A percentile compares a stretch with the other conserved stretches of the same genome.
These are phyloP conservation scores for Thyatira batis DNA, from an alignment of 2,888 invertebrate species.

Conservation along the genomic window DNA sequence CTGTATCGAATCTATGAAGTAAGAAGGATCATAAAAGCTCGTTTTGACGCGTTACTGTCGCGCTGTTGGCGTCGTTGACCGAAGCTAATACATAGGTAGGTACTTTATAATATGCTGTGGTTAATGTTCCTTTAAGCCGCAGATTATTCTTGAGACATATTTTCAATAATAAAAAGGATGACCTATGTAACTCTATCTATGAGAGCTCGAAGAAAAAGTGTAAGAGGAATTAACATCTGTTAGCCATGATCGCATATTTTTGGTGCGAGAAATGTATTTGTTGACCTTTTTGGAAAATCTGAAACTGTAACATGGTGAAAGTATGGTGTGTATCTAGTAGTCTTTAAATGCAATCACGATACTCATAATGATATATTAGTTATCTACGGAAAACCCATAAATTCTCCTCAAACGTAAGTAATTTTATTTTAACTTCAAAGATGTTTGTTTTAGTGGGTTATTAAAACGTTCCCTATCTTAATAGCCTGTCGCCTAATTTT, in stretches of 20 bases:
- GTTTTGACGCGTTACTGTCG: constrained; percentile 27
- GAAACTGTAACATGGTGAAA: too few species aligned
- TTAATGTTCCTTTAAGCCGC: neutral
- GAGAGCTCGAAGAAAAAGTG: too few species aligned
- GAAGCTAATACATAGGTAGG: constrained; percentile 30
- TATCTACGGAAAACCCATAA: neutral
- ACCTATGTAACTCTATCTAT: too few species aligned
- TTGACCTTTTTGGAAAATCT: too few species aligned
- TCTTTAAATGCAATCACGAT: too few species aligned
- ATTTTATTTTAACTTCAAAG: neutral
- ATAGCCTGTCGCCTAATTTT: constrained; percentile 50
- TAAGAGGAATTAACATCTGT: too few species aligned
- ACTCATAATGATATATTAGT: constrained; percentile 7
- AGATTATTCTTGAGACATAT: neutral
- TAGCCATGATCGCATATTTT: too few species aligned
- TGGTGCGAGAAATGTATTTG: too few species aligned
- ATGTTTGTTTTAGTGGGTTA: constrained; percentile 20
- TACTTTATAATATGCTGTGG: constrained; percentile 7
- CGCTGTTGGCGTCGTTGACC: constrained; percentile 25
- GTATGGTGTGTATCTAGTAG: too few species aligned
- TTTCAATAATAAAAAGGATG: too few species aligned
- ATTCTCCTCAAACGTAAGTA: neutral
- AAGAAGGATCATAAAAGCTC: constrained; percentile 30
- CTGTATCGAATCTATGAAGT: constrained; percentile 14
- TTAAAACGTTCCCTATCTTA: constrained; percentile 40